Base-by-base conservation (phyloP, 2,888 invertebrate genomes). In the Rhagium mordax region DNA sequence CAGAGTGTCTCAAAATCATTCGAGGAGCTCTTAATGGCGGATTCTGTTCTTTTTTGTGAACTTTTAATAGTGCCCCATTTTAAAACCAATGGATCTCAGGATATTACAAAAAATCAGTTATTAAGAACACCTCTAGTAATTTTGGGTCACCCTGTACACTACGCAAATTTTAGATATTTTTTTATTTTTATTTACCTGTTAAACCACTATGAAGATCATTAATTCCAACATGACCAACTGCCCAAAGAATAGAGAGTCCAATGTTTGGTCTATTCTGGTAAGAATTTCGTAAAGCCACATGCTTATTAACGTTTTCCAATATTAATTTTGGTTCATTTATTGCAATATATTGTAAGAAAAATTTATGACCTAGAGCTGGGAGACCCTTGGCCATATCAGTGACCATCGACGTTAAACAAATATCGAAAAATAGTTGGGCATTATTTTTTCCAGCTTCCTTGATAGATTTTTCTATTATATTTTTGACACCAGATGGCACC, bases 191-290 rank as follows among this genome's bases (percentile, higher is more conserved):
- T 71, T 70, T 88, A 93, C 93, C 92, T 89, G 91, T 92, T 59
- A 94, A 87, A 21, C 94, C 95, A 74, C 92, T 90, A 65, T 89
- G 87, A 60, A 94, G 89, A 83, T 94, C 90, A 75, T 88, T 90
- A 64, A 89, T 87, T 0, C 94, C 94, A 8, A 92, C 93, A 84
- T 95, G 94, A 0, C 93, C 93, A n/a, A 94, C 88, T 0, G 92
- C 92, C 95, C 95, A 95, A 0, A 95, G 87, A 51, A 95, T 89
- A 0, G 94, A 92, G 33, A 94, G 87, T 0, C 94, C 94, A 74
- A 95, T 92, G 0, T 91, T 90, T 72, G 93, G 93, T 64, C 94
- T 89, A 84, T 95, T 95, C 82, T 94, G 94, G 84, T 94, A 95
- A 0, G 95, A 95, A 81, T 92, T 94, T 47, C 92, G 89, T 16